Percentiles rank a stretch among this genome's conserved stretches.
These are phyloP conservation scores for Pocillopora meandrina DNA, from an alignment of 92 coral and sea anemone genomes.

Conservation along the genomic window DNA sequence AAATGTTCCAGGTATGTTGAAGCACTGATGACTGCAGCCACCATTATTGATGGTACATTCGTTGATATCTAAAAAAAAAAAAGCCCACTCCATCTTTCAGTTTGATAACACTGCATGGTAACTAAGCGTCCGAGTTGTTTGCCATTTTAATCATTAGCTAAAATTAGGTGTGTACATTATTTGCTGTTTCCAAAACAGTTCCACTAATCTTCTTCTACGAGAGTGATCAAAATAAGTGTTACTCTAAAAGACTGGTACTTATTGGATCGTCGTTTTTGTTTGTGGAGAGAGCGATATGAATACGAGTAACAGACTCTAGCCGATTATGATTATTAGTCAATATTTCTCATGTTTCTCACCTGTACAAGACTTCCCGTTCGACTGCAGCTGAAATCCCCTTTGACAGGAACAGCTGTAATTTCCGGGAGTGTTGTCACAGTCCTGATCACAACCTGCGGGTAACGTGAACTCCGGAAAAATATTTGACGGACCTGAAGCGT, in stretches of 20 bases:
- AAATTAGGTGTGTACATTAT: too few relatives aligned
- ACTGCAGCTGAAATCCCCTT: conserved; percentile 6
- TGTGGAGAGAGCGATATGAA: too few relatives aligned
- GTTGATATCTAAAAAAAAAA: conserved; percentile 10
- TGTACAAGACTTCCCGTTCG: conserved; percentile 10
- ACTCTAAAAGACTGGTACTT: neutral
- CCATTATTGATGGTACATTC: conserved; percentile 44
- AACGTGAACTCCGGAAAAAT: neutral
- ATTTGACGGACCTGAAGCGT: too few relatives aligned
- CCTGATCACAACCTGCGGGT: conserved; percentile 12
- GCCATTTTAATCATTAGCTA: too few relatives aligned
- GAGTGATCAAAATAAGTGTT: neutral
- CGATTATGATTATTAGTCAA: neutral
- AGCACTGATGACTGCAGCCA: conserved; percentile 52
- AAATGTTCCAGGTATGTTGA: conserved; percentile 43
- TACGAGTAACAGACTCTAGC: too few relatives aligned
- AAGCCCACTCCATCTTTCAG: too few relatives aligned
- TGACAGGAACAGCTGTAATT: conserved; percentile 14
- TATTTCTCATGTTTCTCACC: neutral
- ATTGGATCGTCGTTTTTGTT: too few relatives aligned
- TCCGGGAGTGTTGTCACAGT: conserved; percentile 2
- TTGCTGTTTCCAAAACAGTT: neutral
- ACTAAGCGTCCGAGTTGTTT: neutral
- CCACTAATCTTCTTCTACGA: neutral
- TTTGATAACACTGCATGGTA: too few relatives aligned